A percentile compares a stretch with the other conserved stretches of the same genome.
Evolutionary conservation across 1,140 invertebrate species (phyloP).

Genomic region (Rhyzopertha dominica): DNA sequence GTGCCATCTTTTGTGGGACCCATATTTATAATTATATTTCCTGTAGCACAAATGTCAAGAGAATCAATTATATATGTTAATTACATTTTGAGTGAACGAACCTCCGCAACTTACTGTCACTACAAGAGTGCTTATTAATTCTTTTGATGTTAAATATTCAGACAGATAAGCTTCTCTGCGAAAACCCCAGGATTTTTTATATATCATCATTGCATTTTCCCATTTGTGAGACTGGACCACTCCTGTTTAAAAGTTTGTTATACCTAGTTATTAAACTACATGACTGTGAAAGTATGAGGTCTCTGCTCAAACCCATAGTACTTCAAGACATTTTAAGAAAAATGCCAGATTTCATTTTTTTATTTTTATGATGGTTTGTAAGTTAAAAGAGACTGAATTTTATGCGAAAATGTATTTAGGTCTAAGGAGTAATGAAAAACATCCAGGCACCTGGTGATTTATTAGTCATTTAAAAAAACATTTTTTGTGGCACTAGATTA

Average conservation of each 20-base stretch:
- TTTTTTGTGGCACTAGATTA: no score
- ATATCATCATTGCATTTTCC: slow-evolving; percentile 88
- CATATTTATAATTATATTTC: slow-evolving; percentile 80
- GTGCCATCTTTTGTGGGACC: slow-evolving; percentile 84
- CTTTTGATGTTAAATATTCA: slow-evolving; percentile 65
- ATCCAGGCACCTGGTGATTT: no score
- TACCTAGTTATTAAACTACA: neutral
- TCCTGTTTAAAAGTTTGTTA: slow-evolving; percentile 45
- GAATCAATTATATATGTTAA: neutral
- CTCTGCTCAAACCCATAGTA: no score
- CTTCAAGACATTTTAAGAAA: no score
- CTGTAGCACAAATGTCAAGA: slow-evolving; percentile 42
- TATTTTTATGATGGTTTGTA: no score
- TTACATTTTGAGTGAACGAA: slow-evolving; percentile 25
- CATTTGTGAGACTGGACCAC: slow-evolving; percentile 69
- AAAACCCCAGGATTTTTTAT: slow-evolving; percentile 81
- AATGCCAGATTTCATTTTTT: no score
- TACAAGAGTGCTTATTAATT: slow-evolving; percentile 67
- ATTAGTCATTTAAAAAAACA: no score
- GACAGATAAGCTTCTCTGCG: slow-evolving; percentile 62
- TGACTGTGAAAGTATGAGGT: no score
- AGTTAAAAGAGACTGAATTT: slow-evolving; percentile 1
- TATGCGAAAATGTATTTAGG: neutral
- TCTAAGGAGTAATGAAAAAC: no score
- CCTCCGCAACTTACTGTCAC: slow-evolving; percentile 80